phyloP scores from a whole-genome alignment of 2,113 vertebrate genomes.

The Picathartes gymnocephalus region DNA sequence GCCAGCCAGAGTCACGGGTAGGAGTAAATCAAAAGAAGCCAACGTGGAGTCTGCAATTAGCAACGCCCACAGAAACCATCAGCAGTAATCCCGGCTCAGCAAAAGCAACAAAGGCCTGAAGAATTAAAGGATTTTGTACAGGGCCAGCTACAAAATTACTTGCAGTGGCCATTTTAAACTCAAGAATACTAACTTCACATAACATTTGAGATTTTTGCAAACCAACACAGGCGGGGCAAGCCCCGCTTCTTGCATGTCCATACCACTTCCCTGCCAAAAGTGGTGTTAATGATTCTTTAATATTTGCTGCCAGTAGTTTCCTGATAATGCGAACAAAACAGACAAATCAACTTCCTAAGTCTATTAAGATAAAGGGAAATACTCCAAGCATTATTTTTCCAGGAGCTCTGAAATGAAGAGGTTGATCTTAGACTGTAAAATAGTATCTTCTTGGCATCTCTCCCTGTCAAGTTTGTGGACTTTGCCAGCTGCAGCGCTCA shows the following conservation, averaged over 20 bases:
- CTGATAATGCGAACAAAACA: background rate
- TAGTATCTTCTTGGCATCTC: background rate
- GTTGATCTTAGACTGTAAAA: slow-evolving; percentile 1
- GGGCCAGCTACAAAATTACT: background rate
- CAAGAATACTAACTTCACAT: background rate
- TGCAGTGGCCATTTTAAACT: background rate
- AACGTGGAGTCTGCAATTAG: background rate
- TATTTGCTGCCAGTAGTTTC: background rate
- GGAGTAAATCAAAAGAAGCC: background rate
- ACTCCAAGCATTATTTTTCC: background rate
- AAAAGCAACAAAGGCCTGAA: background rate
- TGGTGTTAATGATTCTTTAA: background rate
- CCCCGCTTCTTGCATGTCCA: background rate
- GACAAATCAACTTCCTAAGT: background rate
- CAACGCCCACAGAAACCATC: background rate
- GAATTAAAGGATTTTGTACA: background rate
- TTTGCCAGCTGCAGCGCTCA: background rate
- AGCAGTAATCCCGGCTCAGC: background rate
- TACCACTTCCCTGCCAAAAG: background rate
- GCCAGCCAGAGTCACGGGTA: background rate
- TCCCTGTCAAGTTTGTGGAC: background rate
- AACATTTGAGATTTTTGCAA: background rate
- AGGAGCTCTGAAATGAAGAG: background rate
- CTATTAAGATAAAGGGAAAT: background rate
- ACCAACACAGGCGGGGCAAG: background rate